These are phyloP conservation scores for Dromas ardeola DNA, from an alignment of 2,113 vertebrate species.

Conservation along the genomic window DNA sequence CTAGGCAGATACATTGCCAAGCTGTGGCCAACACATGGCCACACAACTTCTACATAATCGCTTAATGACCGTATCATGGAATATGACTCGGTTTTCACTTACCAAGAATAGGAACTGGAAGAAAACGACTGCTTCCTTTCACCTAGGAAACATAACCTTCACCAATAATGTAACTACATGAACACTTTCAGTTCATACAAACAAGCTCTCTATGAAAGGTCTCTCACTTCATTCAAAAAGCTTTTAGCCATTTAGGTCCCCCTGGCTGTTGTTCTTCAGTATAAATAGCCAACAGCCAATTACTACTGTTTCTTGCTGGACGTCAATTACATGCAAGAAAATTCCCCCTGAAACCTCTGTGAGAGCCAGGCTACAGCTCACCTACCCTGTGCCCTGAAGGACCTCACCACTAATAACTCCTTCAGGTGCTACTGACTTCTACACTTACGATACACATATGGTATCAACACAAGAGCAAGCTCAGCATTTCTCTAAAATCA, in stretches of 20 bases:
- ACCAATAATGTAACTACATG: not conserved
- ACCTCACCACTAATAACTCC: not conserved
- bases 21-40: not conserved
- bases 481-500: not conserved
- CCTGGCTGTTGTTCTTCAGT: not conserved
- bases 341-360: not conserved
- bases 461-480: not conserved
- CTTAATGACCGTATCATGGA: not conserved
- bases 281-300: not conserved
- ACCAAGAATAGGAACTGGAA: not conserved
- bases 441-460: not conserved
- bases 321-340: not conserved
- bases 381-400: not conserved
- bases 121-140: not conserved
- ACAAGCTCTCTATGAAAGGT: not conserved
- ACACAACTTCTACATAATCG: not conserved
- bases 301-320: not conserved
- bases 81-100: accelerated
- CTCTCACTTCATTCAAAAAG: not conserved
- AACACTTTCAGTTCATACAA: not conserved
- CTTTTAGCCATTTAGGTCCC: not conserved
- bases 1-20: not conserved
- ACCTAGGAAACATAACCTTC: not conserved
- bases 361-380: not conserved
- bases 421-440: not conserved